Evolutionary conservation across 2,888 invertebrate species (phyloP).

Genomic region (Tetramorium bicarinatum): DNA sequence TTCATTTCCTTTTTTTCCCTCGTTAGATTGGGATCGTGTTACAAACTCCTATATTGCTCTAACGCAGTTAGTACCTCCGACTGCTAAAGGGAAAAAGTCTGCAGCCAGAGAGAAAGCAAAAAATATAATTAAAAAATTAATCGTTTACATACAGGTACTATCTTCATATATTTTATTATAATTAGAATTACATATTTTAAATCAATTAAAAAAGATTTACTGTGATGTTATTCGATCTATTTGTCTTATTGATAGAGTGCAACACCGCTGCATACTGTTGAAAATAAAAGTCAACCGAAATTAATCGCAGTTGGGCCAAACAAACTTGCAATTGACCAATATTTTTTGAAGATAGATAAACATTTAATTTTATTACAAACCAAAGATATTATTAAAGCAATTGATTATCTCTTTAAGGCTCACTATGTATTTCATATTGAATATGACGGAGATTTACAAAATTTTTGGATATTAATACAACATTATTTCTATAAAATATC

Average conservation of each 20-base stretch:
- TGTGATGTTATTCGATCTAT: too few species aligned
- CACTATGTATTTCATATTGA: slow-evolving; percentile 17
- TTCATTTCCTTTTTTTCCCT: background rate
- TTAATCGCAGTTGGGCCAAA: slow-evolving; percentile 19
- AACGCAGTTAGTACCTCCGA: slow-evolving; percentile 7
- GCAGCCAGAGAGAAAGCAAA: background rate
- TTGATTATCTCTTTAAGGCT: slow-evolving; percentile 4
- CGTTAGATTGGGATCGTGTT: background rate
- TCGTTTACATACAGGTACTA: background rate
- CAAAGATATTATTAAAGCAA: background rate
- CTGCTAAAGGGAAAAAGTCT: slow-evolving; percentile 8
- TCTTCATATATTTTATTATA: background rate
- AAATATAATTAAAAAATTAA: slow-evolving; percentile 9
- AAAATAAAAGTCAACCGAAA: background rate
- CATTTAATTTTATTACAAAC: slow-evolving; percentile 1
- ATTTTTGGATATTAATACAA: slow-evolving; percentile 3
- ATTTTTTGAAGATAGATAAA: background rate
- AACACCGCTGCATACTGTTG: background rate
- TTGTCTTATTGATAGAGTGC: background rate
- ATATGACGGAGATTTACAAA: background rate
- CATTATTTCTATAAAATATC: slow-evolving; percentile 10
- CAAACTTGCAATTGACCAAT: slow-evolving; percentile 11
- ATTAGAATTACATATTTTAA: background rate
- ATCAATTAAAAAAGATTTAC: background rate
- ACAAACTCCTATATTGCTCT: slow-evolving; percentile 13